A percentile compares a stretch with the other conserved stretches of the same genome.
Evolutionary conservation across 2,113 vertebrate species (phyloP).

Genomic region (Argyrosomus japonicus): DNA sequence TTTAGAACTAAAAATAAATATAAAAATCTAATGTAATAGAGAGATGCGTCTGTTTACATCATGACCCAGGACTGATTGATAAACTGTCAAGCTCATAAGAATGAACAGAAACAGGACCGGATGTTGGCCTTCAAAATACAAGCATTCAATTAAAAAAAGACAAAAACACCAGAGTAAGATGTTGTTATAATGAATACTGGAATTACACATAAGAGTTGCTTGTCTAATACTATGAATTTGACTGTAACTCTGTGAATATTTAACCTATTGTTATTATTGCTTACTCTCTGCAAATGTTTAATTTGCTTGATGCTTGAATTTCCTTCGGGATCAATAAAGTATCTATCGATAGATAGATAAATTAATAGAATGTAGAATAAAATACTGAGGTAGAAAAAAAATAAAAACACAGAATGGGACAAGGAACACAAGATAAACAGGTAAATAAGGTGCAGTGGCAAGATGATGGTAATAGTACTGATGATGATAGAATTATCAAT

Average conservation of each 20-base stretch:
- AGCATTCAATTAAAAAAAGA: neutral
- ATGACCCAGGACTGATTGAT: neutral
- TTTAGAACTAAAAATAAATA: neutral
- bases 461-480: too few species aligned
- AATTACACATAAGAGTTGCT: neutral
- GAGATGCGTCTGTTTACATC: neutral
- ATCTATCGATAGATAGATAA: too few species aligned
- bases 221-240: neutral
- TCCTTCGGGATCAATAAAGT: too few species aligned
- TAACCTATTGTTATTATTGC: too few species aligned
- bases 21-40: neutral
- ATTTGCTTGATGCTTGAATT: too few species aligned
- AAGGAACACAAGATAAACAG: too few species aligned
- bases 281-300: too few species aligned
- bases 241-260: neutral
- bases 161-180: neutral
- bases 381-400: too few species aligned
- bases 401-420: too few species aligned
- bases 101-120: neutral
- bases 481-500: too few species aligned
- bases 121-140: constrained; percentile 4
- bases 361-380: too few species aligned
- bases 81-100: neutral
- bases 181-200: neutral
- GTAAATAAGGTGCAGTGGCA: too few species aligned